phyloP scores from a whole-genome alignment of 2,888 invertebrate species.

The Watsonalla binaria region DNA sequence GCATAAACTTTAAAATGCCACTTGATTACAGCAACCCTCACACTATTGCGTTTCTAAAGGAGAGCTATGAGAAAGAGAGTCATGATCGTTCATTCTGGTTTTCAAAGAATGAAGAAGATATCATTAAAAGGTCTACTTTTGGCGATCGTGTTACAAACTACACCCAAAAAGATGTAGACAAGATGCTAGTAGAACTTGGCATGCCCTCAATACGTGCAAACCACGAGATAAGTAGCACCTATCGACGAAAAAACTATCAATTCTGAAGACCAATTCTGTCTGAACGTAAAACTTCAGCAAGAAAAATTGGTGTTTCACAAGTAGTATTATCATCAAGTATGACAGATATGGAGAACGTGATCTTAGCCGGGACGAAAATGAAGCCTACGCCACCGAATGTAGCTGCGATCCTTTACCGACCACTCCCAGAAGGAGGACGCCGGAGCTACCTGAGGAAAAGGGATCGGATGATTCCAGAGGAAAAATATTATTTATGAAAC shows the following conservation, averaged over 20 bases:
- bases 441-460: constrained; percentile 20
- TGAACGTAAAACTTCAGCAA: background rate
- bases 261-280: constrained; percentile 1
- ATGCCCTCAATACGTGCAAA: constrained; percentile 8
- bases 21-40: constrained; percentile 16
- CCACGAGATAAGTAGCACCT: constrained; percentile 2
- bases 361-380: constrained; percentile 9
- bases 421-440: constrained; percentile 14
- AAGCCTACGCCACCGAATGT: constrained; percentile 9
- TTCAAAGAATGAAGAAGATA: constrained; percentile 11
- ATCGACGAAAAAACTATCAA: constrained; percentile 10
- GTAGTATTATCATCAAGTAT: background rate
- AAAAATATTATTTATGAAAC: constrained; percentile 28
- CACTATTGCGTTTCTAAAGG: constrained; percentile 17
- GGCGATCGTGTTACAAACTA: constrained; percentile 6
- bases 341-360: background rate
- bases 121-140: constrained; percentile 6
- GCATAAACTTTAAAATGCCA: constrained; percentile 10
- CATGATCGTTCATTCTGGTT: constrained; percentile 21
- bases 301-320: background rate
- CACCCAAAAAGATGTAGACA: constrained; percentile 6
- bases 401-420: constrained; percentile 6
- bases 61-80: constrained; percentile 19
- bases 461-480: constrained; percentile 19
- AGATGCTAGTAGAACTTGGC: constrained; percentile 2